Evolutionary conservation across 2,113 vertebrate species (phyloP).

Genomic region (Neotoma lepida): DNA sequence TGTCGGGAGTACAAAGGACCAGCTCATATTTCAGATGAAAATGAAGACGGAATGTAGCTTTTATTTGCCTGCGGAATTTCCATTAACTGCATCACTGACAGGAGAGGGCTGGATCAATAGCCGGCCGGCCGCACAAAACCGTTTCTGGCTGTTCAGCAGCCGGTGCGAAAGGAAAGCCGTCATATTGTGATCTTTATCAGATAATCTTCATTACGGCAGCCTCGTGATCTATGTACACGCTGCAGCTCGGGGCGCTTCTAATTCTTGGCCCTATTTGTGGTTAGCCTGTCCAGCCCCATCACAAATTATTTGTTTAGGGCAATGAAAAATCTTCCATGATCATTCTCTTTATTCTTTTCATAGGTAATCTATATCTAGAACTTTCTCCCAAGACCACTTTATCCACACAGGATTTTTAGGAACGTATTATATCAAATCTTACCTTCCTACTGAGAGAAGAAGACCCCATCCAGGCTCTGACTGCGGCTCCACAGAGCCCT

Average conservation of each 20-base stretch:
- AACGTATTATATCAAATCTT: conserved; percentile 78
- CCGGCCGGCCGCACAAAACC: conserved; percentile 89
- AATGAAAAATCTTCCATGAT: conserved; percentile 85
- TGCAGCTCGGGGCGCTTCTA: conserved; percentile 88
- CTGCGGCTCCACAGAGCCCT: conserved; percentile 43
- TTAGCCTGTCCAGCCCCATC: conserved; percentile 78
- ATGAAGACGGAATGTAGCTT: conserved; percentile 91
- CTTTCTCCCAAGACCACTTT: conserved; percentile 83
- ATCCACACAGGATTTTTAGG: conserved; percentile 83
- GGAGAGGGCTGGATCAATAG: conserved; percentile 94
- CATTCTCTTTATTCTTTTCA: conserved; percentile 89
- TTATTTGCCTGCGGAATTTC: conserved; percentile 93
- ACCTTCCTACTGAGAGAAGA: conserved; percentile 38
- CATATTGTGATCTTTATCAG: conserved; percentile 99
- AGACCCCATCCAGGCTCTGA: neutral
- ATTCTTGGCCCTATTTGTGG: conserved; percentile 86
- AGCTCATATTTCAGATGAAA: conserved; percentile 93
- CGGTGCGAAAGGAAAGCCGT: conserved; percentile 95
- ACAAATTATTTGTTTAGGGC: conserved; percentile 91
- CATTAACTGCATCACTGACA: conserved; percentile 92
- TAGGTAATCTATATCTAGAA: conserved; percentile 87
- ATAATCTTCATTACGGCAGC: conserved; percentile 94
- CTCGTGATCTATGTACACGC: conserved; percentile 93
- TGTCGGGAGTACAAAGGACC: conserved; percentile 92
- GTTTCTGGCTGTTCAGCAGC: conserved; percentile 94